A percentile compares a stretch with the other conserved stretches of the same genome.
phyloP scores from a whole-genome alignment of 2,888 invertebrate species.

The Dioctria rufipes region DNA sequence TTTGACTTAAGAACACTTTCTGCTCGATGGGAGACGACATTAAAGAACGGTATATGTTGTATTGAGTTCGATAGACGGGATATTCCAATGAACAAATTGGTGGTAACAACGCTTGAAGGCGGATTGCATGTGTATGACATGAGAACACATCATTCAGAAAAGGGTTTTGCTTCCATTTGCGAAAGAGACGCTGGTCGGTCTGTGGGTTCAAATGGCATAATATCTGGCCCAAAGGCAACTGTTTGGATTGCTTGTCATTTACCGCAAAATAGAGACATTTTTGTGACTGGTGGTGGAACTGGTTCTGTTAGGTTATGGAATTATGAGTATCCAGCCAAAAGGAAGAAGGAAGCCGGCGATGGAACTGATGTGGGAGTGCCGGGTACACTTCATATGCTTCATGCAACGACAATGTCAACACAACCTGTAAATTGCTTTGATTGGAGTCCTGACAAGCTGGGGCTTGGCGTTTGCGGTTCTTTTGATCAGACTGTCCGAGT shows the following conservation, averaged over 20 bases:
- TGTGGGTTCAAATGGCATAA: conserved; percentile 70
- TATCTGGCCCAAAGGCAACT: conserved; percentile 82
- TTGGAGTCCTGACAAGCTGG: conserved; percentile 93
- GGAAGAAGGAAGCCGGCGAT: conserved; percentile 80
- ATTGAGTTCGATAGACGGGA: conserved; percentile 94
- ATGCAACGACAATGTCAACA: conserved; percentile 85
- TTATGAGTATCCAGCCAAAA: conserved; percentile 89
- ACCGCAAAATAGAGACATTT: conserved; percentile 95
- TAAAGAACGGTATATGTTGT: conserved; percentile 92
- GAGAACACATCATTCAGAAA: conserved; percentile 87
- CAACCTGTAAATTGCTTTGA: conserved; percentile 93
- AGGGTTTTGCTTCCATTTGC: conserved; percentile 83
- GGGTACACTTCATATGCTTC: conserved; percentile 83
- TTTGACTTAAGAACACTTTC: conserved; percentile 90
- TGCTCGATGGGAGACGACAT: conserved; percentile 90
- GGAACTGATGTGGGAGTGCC: conserved; percentile 82
- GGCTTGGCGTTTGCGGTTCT: conserved; percentile 89
- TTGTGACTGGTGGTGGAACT: conserved; percentile 90
- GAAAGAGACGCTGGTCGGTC: conserved; percentile 71
- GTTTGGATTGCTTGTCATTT: conserved; percentile 91
- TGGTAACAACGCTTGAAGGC: conserved; percentile 91
- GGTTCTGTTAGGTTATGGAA: conserved; percentile 96
- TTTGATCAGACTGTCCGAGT: conserved; percentile 94
- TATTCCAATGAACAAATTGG: conserved; percentile 95
- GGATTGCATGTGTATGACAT: conserved; percentile 92